These are phyloP conservation scores for Akabosia matsudoensis DNA, from an alignment of 1,140 invertebrate species.

Conservation along the genomic window DNA sequence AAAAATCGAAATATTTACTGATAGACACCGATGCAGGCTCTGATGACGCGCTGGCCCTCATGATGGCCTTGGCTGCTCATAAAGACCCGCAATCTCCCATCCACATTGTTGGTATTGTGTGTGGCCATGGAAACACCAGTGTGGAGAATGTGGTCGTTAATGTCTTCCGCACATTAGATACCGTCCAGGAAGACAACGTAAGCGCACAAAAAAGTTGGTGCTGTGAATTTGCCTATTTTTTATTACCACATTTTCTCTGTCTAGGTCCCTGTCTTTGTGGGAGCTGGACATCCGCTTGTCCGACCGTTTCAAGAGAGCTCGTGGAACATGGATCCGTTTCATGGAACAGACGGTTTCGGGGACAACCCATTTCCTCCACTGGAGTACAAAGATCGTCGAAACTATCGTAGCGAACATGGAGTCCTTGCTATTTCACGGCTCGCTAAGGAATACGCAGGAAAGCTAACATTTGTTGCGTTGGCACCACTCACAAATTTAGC, in stretches of 20 bases:
- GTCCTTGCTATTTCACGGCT: slow-evolving; percentile 45
- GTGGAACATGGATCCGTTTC: slow-evolving; percentile 28
- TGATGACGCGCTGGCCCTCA: slow-evolving; percentile 15
- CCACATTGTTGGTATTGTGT: slow-evolving; percentile 62
- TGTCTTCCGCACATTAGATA: slow-evolving; percentile 59
- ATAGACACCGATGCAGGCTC: slow-evolving; percentile 6
- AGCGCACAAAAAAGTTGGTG: no score
- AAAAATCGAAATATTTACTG: background rate
- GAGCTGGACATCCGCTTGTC: slow-evolving; percentile 47
- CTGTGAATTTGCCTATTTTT: background rate
- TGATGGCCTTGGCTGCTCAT: slow-evolving; percentile 47
- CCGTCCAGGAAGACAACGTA: slow-evolving; percentile 55
- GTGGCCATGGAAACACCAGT: slow-evolving; percentile 62
- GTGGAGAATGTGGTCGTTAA: slow-evolving; percentile 61
- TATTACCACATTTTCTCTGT: background rate
- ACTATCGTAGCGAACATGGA: slow-evolving; percentile 44
- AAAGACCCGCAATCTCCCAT: slow-evolving; percentile 40
- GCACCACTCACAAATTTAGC: slow-evolving; percentile 76
- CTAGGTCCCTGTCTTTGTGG: slow-evolving; percentile 51
- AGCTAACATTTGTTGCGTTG: slow-evolving; percentile 61
- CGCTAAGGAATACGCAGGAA: slow-evolving; percentile 46
- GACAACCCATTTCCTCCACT: slow-evolving; percentile 44
- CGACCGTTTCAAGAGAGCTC: slow-evolving; percentile 40
- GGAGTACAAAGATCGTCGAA: slow-evolving; percentile 25
- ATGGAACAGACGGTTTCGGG: slow-evolving; percentile 52